A percentile compares a stretch with the other conserved stretches of the same genome.
These are phyloP conservation scores for Caenorhabditis sp. DNA, from an alignment of 2,888 invertebrate genomes.

Conservation along the genomic window DNA sequence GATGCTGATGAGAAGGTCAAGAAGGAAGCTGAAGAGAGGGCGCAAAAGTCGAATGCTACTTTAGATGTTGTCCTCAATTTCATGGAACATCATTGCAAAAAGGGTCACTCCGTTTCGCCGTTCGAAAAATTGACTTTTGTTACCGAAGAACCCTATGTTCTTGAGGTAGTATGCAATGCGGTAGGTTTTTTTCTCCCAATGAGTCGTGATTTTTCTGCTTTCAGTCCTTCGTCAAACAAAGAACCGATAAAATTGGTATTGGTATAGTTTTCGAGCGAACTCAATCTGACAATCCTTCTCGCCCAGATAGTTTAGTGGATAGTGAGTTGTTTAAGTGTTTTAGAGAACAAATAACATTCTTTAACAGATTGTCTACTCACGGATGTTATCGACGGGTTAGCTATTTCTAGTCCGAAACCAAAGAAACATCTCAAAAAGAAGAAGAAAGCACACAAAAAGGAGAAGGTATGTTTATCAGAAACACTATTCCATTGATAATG, in stretches of 20 bases:
- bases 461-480: slow-evolving; percentile 19
- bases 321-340: slow-evolving; percentile 8
- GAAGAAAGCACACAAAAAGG: slow-evolving; percentile 39
- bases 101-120: slow-evolving; percentile 7
- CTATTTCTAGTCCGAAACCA: slow-evolving; percentile 28
- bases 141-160: slow-evolving; percentile 26
- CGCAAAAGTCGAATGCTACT: not conserved
- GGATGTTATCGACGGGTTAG: slow-evolving; percentile 38
- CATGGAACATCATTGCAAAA: not conserved
- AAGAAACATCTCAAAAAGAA: slow-evolving; percentile 48
- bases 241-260: slow-evolving; percentile 52
- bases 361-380: slow-evolving; percentile 23
- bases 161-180: slow-evolving; percentile 32
- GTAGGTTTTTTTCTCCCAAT: slow-evolving; percentile 2
- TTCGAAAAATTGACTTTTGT: not conserved
- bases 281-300: not conserved
- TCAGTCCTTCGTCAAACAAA: slow-evolving; percentile 38
- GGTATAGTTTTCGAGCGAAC: slow-evolving; percentile 50
- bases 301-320: slow-evolving; percentile 25
- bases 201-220: not conserved
- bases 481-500: slow-evolving; percentile 7
- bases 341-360: not conserved
- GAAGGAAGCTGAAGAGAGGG: slow-evolving; percentile 3
- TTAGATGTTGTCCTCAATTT: not conserved
- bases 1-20: slow-evolving; percentile 6